Conservation (phyloP, 2,888 invertebrate species). For the Ochropleura plecta region DNA sequence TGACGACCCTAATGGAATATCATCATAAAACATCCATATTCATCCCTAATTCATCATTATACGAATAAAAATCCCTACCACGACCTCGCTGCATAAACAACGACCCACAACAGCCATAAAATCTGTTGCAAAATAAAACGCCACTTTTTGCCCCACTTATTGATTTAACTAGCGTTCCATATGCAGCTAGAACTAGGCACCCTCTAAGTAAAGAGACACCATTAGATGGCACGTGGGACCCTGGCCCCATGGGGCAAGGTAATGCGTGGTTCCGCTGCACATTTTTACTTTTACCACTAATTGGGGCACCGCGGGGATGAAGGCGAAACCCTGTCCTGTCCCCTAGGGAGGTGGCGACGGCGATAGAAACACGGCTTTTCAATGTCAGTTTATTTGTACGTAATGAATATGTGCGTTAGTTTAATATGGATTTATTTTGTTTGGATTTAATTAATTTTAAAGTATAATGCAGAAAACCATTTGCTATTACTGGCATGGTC, state of each 20-base stretch:
- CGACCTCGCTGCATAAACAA: conserved; percentile 56
- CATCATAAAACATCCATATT: conserved; percentile 14
- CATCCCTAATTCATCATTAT: conserved; percentile 38
- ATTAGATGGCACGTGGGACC: conserved; percentile 87
- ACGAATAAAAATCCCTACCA: conserved; percentile 38
- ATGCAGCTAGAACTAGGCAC: conserved; percentile 83
- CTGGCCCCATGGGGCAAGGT: conserved; percentile 78
- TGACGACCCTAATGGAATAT: conserved; percentile 20
- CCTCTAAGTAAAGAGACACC: conserved; percentile 88
- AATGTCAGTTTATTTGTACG: conserved; percentile 86
- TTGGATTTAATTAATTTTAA: conserved; percentile 44
- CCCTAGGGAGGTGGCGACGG: conserved; percentile 76
- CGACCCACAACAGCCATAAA: conserved; percentile 58
- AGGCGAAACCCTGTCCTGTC: conserved; percentile 81
- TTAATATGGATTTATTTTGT: conserved; percentile 63
- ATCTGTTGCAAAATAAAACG: conserved; percentile 63
- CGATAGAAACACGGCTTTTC: conserved; percentile 80
- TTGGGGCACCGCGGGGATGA: conserved; percentile 87
- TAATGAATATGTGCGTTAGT: conserved; percentile 71
- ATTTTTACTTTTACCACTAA: conserved; percentile 90
- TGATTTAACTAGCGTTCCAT: conserved; percentile 85
- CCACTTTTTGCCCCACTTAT: conserved; percentile 60
- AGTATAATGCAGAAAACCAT: not conserved
- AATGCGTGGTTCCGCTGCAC: conserved; percentile 88
- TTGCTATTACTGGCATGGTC: too few relatives aligned